Evolutionary conservation across 2,113 vertebrate genomes (phyloP).

Genomic region (Okapia johnstoni): DNA sequence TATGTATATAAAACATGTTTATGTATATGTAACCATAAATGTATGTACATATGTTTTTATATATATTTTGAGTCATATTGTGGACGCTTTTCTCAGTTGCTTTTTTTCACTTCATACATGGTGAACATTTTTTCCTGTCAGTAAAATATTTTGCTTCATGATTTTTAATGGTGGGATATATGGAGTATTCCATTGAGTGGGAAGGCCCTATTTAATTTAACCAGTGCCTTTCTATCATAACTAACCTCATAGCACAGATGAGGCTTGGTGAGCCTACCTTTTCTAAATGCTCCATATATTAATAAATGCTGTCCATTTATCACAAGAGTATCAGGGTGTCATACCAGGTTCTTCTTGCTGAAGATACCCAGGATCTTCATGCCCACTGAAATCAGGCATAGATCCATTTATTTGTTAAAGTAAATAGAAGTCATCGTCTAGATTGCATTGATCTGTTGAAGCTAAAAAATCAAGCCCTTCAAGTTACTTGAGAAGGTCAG

Average conservation of each 20-base stretch:
- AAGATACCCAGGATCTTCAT: not conserved
- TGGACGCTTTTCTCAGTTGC: not conserved
- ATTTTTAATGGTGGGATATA: not conserved
- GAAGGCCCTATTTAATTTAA: not conserved
- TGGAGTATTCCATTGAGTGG: not conserved
- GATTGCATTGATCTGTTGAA: constrained; percentile 30
- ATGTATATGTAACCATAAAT: not conserved
- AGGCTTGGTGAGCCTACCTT: not conserved
- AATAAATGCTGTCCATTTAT: not conserved
- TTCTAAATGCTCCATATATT: not conserved
- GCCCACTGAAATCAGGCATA: not conserved
- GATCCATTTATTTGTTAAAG: constrained; percentile 23
- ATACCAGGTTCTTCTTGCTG: not conserved
- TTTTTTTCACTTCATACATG: not conserved
- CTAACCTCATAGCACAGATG: not conserved
- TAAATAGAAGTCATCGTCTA: constrained; percentile 32
- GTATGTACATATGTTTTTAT: not conserved
- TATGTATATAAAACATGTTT: too few species aligned
- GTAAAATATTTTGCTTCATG: not conserved
- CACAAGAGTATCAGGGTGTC: not conserved
- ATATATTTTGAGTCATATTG: not conserved
- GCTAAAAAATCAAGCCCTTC: constrained; percentile 25
- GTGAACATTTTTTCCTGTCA: constrained; percentile 5
- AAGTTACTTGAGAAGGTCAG: constrained; percentile 39
- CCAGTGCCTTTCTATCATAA: not conserved